Evolutionary conservation across 2,113 vertebrate species (phyloP).

Genomic region (Phodopus roborovskii): DNA sequence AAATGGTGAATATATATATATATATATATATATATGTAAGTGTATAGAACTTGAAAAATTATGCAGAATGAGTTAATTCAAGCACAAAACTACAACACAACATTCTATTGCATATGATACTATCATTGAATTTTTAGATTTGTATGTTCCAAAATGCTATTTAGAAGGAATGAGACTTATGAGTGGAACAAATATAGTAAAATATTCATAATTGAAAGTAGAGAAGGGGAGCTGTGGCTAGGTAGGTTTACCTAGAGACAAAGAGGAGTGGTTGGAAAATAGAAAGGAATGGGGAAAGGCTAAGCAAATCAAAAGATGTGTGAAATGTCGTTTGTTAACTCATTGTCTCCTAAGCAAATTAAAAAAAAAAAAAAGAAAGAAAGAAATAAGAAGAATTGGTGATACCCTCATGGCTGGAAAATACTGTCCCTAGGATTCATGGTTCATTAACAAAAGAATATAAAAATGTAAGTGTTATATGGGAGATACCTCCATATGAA

Average conservation of each 20-base stretch:
- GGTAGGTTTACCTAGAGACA: background rate
- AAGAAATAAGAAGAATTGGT: background rate
- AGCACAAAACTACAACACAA: background rate
- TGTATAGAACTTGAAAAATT: background rate
- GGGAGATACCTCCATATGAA: background rate
- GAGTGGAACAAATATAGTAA: background rate
- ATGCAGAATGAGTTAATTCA: background rate
- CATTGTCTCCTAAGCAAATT: background rate
- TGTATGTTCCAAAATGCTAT: background rate
- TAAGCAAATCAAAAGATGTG: background rate
- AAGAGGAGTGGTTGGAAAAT: background rate
- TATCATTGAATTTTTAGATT: background rate
- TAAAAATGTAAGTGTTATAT: too few species aligned
- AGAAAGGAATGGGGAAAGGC: fast-evolving
- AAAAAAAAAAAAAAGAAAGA: background rate
- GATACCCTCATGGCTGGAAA: background rate
- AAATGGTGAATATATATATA: background rate
- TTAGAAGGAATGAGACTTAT: background rate
- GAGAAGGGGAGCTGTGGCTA: background rate
- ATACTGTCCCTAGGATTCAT: background rate
- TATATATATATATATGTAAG: too few species aligned
- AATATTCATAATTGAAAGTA: background rate
- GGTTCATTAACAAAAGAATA: background rate
- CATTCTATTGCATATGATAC: background rate
- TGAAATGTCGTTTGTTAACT: background rate